Evolutionary conservation across 2,888 invertebrate genomes (phyloP).

Genomic region (Ophraella communa): DNA sequence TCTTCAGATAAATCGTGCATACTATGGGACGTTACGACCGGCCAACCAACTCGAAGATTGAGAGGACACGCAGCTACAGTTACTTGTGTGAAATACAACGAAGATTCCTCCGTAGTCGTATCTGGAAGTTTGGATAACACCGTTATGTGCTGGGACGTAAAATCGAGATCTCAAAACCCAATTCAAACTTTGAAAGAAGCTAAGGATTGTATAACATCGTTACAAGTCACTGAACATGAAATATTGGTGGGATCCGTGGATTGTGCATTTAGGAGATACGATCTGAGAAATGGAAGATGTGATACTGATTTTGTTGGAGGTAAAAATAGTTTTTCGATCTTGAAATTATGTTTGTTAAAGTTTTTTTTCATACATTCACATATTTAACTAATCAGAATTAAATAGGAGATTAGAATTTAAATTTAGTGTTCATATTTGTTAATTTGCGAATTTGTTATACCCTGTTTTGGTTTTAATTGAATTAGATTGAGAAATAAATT

Average conservation of each 20-base stretch:
- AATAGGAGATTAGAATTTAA: too few species aligned
- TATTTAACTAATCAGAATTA: too few species aligned
- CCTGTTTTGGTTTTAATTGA: too few species aligned
- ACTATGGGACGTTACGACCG: constrained; percentile 95
- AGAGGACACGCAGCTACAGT: constrained; percentile 88
- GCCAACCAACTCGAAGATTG: constrained; percentile 81
- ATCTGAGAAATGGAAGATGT: constrained; percentile 86
- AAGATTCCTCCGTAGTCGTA: constrained; percentile 89
- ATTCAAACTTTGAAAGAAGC: constrained; percentile 88
- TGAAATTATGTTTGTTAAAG: too few species aligned
- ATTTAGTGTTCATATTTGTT: too few species aligned
- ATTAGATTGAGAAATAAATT: background rate
- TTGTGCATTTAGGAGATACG: constrained; percentile 85
- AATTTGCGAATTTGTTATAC: too few species aligned
- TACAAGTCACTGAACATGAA: constrained; percentile 86
- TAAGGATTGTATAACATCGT: constrained; percentile 85
- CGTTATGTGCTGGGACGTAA: constrained; percentile 90
- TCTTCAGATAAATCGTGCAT: constrained; percentile 94
- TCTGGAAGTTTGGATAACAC: constrained; percentile 95
- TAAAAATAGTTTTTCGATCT: constrained; percentile 48
- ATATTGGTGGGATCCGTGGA: constrained; percentile 92
- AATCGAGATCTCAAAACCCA: constrained; percentile 72
- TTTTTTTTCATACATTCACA: too few species aligned
- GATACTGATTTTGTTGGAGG: constrained; percentile 84
- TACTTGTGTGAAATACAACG: constrained; percentile 89